phyloP scores from a whole-genome alignment of 1,140 invertebrate genomes.

The Marisa cornuarietis region DNA sequence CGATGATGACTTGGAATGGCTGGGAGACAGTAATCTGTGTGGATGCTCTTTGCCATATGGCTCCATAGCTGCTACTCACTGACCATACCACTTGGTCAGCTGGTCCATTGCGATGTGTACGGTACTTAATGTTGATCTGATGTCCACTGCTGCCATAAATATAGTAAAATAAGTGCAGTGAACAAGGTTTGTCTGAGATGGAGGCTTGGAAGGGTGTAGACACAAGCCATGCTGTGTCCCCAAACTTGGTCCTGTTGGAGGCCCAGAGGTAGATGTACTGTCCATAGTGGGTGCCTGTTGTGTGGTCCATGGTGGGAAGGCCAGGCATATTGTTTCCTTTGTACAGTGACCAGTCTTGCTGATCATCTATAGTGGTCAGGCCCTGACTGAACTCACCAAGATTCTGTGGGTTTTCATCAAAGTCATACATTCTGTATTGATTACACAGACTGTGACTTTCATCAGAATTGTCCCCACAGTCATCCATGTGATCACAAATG shows the following conservation, averaged over 20 bases:
- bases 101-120: slow-evolving; percentile 44
- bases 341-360: slow-evolving; percentile 50
- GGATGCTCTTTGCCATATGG: slow-evolving; percentile 45
- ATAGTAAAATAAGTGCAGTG: slow-evolving; percentile 53
- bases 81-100: slow-evolving; percentile 37
- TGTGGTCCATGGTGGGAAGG: slow-evolving; percentile 47
- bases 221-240: slow-evolving; percentile 47
- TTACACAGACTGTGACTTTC: slow-evolving; percentile 37
- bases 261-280: slow-evolving; percentile 58
- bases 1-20: slow-evolving; percentile 53
- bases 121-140: slow-evolving; percentile 45
- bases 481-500: slow-evolving; percentile 62
- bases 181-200: slow-evolving; percentile 11
- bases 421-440: slow-evolving; percentile 50
- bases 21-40: slow-evolving; percentile 31
- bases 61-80: slow-evolving; percentile 41
- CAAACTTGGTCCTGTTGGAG: slow-evolving; percentile 67
- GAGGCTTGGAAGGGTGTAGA: slow-evolving; percentile 25
- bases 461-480: slow-evolving; percentile 65
- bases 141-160: slow-evolving; percentile 60
- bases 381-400: slow-evolving; percentile 43
- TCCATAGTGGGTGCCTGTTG: slow-evolving; percentile 48
- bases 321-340: slow-evolving; percentile 31
- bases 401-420: slow-evolving; percentile 46
- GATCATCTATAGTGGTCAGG: slow-evolving; percentile 40